Percentiles rank a stretch among this genome's conserved stretches.
phyloP scores from a whole-genome alignment of 2,888 invertebrate genomes.

The Calameuta filiformis region DNA sequence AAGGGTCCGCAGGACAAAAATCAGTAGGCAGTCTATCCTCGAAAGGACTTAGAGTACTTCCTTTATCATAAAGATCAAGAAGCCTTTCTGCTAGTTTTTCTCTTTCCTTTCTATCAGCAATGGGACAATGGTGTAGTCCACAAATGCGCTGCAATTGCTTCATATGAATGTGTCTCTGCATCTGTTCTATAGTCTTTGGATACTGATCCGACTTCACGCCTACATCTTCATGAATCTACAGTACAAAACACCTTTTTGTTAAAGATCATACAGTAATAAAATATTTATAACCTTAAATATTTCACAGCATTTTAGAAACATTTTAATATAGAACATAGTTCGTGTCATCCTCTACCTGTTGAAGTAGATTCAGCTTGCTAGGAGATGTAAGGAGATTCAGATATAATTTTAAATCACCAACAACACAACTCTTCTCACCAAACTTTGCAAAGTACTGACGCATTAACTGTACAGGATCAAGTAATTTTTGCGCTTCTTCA shows the following conservation, averaged over 20 bases:
- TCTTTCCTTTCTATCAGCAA: conserved; percentile 46
- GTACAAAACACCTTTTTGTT: conserved; percentile 6
- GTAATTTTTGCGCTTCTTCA: conserved; percentile 53
- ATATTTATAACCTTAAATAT: not conserved
- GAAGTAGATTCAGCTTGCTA: conserved; percentile 70
- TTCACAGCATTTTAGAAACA: not conserved
- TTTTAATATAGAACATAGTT: not conserved
- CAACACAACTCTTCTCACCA: conserved; percentile 88
- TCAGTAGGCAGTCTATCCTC: conserved; percentile 75
- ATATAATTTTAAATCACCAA: conserved; percentile 84
- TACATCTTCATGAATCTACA: conserved; percentile 56
- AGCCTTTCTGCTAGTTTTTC: conserved; percentile 50
- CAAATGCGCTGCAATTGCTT: conserved; percentile 80
- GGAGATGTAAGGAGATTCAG: conserved; percentile 76
- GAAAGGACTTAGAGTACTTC: conserved; percentile 57
- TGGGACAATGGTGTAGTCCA: conserved; percentile 71
- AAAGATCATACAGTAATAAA: not conserved
- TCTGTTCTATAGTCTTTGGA: conserved; percentile 71
- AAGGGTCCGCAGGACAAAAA: conserved; percentile 82
- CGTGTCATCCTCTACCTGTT: conserved; percentile 40
- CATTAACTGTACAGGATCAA: conserved; percentile 75
- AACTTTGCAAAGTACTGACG: conserved; percentile 84
- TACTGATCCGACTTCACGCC: conserved; percentile 56
- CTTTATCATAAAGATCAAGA: conserved; percentile 54
- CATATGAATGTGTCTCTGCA: conserved; percentile 85